A percentile compares a stretch with the other conserved stretches of the same genome.
These are phyloP conservation scores for human (Homo sapiens) DNA, from an alignment of 2,113 vertebrate genomes.

Conservation along the genomic window GRCh38 chr13:75675501-75676000, in stretches of 20 bases:
- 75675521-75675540: neutral
- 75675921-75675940: neutral
- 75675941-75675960: slow-evolving; percentile 2
- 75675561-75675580: neutral
- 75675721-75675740: neutral
- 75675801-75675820: neutral
- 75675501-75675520: neutral
- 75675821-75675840: neutral
- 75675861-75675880: neutral
- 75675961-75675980: neutral
- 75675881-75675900: neutral
- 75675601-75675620: neutral
- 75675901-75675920: neutral
- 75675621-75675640: neutral
- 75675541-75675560: neutral
- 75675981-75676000: neutral
- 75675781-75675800: neutral
- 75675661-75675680: neutral
- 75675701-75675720: neutral
- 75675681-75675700: slow-evolving; percentile 2
- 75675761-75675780: neutral
- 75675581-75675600: neutral
- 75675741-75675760: slow-evolving; percentile 11
- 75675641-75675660: neutral
- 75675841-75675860: neutral